Evolutionary conservation across 2,113 vertebrate genomes (phyloP).

Genomic region (Phrynosoma platyrhinos): DNA sequence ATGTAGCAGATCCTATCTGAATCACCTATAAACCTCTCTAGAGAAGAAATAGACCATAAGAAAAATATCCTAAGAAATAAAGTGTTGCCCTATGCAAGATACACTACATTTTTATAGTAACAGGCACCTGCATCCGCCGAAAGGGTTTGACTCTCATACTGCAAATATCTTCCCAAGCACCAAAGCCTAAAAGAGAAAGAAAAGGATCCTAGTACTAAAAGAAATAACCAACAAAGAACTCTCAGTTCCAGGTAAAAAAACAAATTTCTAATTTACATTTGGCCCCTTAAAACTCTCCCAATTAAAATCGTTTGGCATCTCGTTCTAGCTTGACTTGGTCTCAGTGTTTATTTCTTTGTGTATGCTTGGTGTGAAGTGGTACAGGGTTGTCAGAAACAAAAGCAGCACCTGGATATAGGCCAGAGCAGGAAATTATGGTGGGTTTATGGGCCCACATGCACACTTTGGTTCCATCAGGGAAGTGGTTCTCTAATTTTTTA

Average conservation of each 20-base stretch:
- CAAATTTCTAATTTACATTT: not conserved
- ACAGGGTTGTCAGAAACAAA: not conserved
- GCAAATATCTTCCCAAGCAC: constrained; percentile 92
- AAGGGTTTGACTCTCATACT: constrained; percentile 90
- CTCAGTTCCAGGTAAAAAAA: not conserved
- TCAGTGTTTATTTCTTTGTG: not conserved
- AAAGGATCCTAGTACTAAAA: not conserved
- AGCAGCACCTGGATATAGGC: not conserved
- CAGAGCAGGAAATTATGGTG: too few relatives aligned
- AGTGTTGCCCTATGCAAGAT: not conserved
- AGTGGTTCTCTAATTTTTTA: too few relatives aligned
- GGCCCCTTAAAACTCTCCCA: not conserved
- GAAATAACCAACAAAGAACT: not conserved
- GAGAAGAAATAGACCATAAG: constrained; percentile 7
- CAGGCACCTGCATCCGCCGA: constrained; percentile 92
- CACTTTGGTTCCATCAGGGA: too few relatives aligned
- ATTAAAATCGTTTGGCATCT: not conserved
- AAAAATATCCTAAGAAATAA: constrained; percentile 18
- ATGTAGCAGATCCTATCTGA: not conserved
- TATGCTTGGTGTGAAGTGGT: not conserved
- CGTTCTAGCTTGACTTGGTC: not conserved
- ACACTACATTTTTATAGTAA: not conserved
- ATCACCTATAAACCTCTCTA: not conserved
- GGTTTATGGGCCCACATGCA: too few relatives aligned
- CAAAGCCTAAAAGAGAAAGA: constrained; percentile 82